A percentile compares a stretch with the other conserved stretches of the same genome.
These are phyloP conservation scores for Nasonia longicornis DNA, from an alignment of 1,140 invertebrate genomes.

Conservation along the genomic window DNA sequence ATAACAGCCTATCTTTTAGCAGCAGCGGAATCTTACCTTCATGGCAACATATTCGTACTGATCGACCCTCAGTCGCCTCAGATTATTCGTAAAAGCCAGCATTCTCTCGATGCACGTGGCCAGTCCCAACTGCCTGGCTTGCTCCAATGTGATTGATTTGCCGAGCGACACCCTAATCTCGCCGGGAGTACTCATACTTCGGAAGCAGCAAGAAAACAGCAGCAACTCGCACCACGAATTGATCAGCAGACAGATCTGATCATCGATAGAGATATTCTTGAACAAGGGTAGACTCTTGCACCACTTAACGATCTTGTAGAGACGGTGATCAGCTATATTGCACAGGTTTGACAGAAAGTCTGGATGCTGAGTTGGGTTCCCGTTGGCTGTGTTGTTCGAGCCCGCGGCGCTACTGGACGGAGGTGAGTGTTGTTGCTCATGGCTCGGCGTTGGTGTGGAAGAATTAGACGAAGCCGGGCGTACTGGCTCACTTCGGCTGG, in stretches of 20 bases:
- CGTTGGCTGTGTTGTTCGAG: slow-evolving; percentile 40
- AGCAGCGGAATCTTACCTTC: slow-evolving; percentile 73
- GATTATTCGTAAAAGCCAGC: slow-evolving; percentile 93
- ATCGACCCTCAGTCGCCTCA: slow-evolving; percentile 90
- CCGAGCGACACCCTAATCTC: slow-evolving; percentile 85
- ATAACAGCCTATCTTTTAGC: slow-evolving; percentile 44
- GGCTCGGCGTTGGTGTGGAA: not conserved
- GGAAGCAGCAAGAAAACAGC: slow-evolving; percentile 92
- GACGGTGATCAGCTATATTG: slow-evolving; percentile 92
- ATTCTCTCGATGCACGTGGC: slow-evolving; percentile 92
- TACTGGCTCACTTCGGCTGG: not conserved
- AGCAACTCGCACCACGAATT: slow-evolving; percentile 98
- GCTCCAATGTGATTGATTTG: slow-evolving; percentile 81
- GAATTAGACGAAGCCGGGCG: slow-evolving; percentile 11
- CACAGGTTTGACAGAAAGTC: slow-evolving; percentile 90
- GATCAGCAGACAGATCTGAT: slow-evolving; percentile 95
- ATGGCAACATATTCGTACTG: slow-evolving; percentile 97
- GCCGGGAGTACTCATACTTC: slow-evolving; percentile 87
- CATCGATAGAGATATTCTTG: slow-evolving; percentile 95
- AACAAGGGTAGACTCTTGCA: slow-evolving; percentile 97
- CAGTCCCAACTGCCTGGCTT: slow-evolving; percentile 78
- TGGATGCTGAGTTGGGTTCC: slow-evolving; percentile 75
- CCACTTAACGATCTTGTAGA: slow-evolving; percentile 99
- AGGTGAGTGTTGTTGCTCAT: slow-evolving; percentile 51
- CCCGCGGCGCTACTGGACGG: slow-evolving; percentile 24